phyloP scores from a whole-genome alignment of 1,140 invertebrate genomes.

The Kradibia gibbosae region DNA sequence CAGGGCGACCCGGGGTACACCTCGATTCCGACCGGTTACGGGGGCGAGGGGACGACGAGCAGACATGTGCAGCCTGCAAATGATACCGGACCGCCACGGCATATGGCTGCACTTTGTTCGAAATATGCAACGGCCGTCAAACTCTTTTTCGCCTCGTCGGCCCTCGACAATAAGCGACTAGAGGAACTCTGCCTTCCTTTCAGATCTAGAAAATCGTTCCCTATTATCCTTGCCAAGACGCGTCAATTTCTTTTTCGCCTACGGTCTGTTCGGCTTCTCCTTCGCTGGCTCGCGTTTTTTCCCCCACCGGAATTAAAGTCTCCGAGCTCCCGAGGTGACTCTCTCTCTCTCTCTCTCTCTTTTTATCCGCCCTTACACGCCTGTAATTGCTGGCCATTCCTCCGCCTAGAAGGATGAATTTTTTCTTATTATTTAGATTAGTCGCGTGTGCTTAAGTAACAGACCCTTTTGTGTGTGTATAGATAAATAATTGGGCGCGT shows the following conservation, averaged over 20 bases:
- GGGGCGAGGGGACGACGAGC: neutral
- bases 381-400: neutral
- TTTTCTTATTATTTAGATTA: conserved; percentile 28
- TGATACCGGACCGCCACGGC: conserved; percentile 32
- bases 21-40: too few relatives aligned
- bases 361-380: too few relatives aligned
- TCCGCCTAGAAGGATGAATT: neutral
- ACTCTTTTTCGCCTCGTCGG: conserved; percentile 37
- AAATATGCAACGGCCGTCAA: conserved; percentile 23
- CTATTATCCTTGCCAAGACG: conserved; percentile 27
- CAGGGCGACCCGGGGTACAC: too few relatives aligned
- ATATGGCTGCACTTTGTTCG: conserved; percentile 41
- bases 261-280: conserved; percentile 43
- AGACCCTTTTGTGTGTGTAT: conserved; percentile 1
- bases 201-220: conserved; percentile 39
- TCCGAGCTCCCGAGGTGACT: neutral
- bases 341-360: neutral
- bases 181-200: conserved; percentile 37
- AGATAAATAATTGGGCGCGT: neutral
- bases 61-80: conserved; percentile 47
- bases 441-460: neutral
- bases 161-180: neutral
- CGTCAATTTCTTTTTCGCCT: conserved; percentile 39
- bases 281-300: conserved; percentile 5
- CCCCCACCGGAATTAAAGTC: conserved; percentile 21